Conservation (phyloP, 2,113 vertebrate species). For the Psephotus haematonotus region DNA sequence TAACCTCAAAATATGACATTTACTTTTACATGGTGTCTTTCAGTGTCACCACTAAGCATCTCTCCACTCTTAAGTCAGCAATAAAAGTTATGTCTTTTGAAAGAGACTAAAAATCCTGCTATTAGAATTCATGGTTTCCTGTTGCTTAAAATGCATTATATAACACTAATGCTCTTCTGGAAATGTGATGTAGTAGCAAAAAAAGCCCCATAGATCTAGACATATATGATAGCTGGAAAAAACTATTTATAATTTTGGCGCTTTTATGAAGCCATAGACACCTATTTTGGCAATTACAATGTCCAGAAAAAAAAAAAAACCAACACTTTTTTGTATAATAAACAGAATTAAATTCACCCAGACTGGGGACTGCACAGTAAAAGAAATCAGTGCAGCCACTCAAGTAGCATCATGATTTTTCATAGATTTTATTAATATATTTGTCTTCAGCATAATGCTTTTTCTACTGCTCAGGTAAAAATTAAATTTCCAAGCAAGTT, state of each 20-base stretch:
- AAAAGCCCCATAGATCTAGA: background rate
- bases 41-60: background rate
- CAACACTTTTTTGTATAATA: background rate
- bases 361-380: background rate
- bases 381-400: slow-evolving; percentile 24
- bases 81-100: slow-evolving; percentile 40
- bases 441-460: slow-evolving; percentile 27
- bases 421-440: slow-evolving; percentile 46
- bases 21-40: background rate
- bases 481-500: slow-evolving; percentile 61
- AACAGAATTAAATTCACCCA: background rate
- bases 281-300: slow-evolving; percentile 38
- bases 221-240: background rate
- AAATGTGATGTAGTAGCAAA: background rate
- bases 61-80: background rate
- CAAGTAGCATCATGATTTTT: background rate
- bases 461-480: slow-evolving; percentile 60
- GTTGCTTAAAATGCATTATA: slow-evolving; percentile 40
- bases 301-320: slow-evolving; percentile 37
- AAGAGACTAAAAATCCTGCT: slow-evolving; percentile 26
- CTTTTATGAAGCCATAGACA: slow-evolving; percentile 43
- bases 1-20: slow-evolving; percentile 25
- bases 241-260: slow-evolving; percentile 21
- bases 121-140: slow-evolving; percentile 26
- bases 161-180: background rate